Base-by-base conservation (phyloP, 2,113 vertebrate species). In the Suricata suricatta region DNA sequence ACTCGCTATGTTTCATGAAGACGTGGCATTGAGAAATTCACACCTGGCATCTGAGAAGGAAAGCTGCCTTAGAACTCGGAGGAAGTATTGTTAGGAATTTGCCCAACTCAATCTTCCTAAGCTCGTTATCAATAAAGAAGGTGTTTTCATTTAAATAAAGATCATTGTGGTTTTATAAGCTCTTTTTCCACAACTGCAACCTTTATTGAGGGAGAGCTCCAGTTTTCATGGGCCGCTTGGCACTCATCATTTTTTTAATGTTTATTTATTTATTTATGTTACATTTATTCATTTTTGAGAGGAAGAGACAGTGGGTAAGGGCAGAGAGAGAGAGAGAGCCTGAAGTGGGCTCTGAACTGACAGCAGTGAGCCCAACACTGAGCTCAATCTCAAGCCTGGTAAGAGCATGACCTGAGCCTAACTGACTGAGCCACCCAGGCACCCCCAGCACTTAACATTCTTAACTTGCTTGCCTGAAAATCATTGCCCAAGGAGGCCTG, bases 31-130 rank as follows among this genome's bases (percentile, higher is more conserved):
- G 88, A 72, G 95, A 95, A 97, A 88, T 63, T 77, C 82, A 35
- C 31, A 93, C 63, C 85, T 95, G 94, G 85, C 63, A 74, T 95
- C 72, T 54, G 54, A 96, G 89, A 88, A 88, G 47, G 95, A 95
- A 93, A 87, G 82, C 41, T 93, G 82, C 87, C 72, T 63, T 17
- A 72, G 74, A 92, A 71, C n/a, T 85, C 29, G 52, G 47, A 85
- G 93, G 85, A 96, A 81, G 87, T 74, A 88, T 54, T 76, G 23
- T 60, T n/a, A 81, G 69, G 79, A 77, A 86, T 94, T 94, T 85
- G 52, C 90, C 84, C 74, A 84, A 11, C n/a, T 44, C 80, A 80
- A 57, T 76, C 88, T 81, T 84, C 38, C 66, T 86, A 85, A 94
- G 50, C 41, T 84, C 60, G 66, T 88, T 95, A 93, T 71, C 82